Evolutionary conservation across 2,888 invertebrate genomes (phyloP).

Genomic region (Drosophila silvestris): DNA sequence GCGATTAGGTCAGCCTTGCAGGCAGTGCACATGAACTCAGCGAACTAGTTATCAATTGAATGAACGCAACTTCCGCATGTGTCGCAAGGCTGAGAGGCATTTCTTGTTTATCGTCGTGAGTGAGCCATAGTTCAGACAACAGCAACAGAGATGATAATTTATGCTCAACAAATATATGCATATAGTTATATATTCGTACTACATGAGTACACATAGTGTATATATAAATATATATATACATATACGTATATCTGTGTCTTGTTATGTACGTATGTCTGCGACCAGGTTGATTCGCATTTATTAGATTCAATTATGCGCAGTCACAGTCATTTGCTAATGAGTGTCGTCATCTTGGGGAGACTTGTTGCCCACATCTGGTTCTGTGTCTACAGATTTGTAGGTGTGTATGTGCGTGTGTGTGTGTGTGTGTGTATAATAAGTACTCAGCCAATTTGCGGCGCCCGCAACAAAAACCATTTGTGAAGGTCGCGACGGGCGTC

Average conservation of each 20-base stretch:
- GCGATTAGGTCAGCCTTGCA: slow-evolving; percentile 13
- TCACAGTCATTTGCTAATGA: slow-evolving; percentile 62
- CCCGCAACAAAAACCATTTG: slow-evolving; percentile 24
- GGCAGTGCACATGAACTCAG: slow-evolving; percentile 31
- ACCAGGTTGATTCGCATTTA: slow-evolving; percentile 36
- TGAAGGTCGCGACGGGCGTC: slow-evolving; percentile 63
- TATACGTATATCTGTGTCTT: neutral
- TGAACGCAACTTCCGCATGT: slow-evolving; percentile 31
- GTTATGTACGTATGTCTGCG: neutral
- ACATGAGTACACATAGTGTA: neutral
- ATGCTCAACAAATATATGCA: neutral
- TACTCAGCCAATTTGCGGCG: neutral
- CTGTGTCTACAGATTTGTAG: neutral
- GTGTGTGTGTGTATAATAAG: slow-evolving; percentile 3
- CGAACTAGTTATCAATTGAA: slow-evolving; percentile 16
- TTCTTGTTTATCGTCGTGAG: slow-evolving; percentile 15
- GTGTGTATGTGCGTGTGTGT: neutral
- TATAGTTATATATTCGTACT: neutral
- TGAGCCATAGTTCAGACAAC: slow-evolving; percentile 27
- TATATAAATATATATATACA: neutral
- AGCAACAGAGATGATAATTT: slow-evolving; percentile 16
- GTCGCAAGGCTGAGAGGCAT: slow-evolving; percentile 1
- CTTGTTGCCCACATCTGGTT: slow-evolving; percentile 48
- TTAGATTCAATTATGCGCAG: slow-evolving; percentile 65
- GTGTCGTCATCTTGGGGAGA: slow-evolving; percentile 46